phyloP scores from a whole-genome alignment of 2,888 invertebrate genomes.

The Ophion ellenae region DNA sequence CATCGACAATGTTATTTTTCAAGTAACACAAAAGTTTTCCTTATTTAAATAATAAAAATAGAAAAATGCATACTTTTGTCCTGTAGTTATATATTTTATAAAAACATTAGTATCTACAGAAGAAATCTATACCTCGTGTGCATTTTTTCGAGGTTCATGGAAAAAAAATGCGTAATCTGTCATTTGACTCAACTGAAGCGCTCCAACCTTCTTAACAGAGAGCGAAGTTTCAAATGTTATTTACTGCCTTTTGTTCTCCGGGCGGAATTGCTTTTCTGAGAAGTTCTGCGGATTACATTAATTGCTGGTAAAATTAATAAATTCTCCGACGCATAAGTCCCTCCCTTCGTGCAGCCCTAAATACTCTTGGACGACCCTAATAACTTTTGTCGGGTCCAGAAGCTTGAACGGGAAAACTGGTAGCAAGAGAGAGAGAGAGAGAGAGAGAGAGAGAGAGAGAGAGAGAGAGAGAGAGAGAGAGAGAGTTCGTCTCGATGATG shows the following conservation, averaged over 20 bases:
- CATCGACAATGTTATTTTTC: too few relatives aligned
- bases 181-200: too few relatives aligned
- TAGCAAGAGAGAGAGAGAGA: constrained; percentile 26
- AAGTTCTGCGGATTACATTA: constrained; percentile 48
- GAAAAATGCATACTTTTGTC: too few relatives aligned
- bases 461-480: constrained; percentile 18
- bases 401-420: constrained; percentile 54
- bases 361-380: constrained; percentile 60
- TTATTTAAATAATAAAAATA: too few relatives aligned
- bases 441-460: constrained; percentile 1
- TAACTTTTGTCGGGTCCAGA: constrained; percentile 64
- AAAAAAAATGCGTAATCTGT: too few relatives aligned
- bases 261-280: constrained; percentile 16
- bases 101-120: too few relatives aligned
- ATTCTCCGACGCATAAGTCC: constrained; percentile 45
- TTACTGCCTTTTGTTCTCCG: neutral
- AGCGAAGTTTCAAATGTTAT: neutral
- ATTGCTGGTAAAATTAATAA: constrained; percentile 60
- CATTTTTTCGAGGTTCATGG: too few relatives aligned
- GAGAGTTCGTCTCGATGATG: constrained; percentile 46
- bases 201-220: neutral
- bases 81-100: too few relatives aligned
- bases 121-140: too few relatives aligned
- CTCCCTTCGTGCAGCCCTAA: constrained; percentile 47
- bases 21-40: too few relatives aligned